Evolutionary conservation across 1,140 invertebrate genomes (phyloP).

Genomic region (Bombus cullumanus): DNA sequence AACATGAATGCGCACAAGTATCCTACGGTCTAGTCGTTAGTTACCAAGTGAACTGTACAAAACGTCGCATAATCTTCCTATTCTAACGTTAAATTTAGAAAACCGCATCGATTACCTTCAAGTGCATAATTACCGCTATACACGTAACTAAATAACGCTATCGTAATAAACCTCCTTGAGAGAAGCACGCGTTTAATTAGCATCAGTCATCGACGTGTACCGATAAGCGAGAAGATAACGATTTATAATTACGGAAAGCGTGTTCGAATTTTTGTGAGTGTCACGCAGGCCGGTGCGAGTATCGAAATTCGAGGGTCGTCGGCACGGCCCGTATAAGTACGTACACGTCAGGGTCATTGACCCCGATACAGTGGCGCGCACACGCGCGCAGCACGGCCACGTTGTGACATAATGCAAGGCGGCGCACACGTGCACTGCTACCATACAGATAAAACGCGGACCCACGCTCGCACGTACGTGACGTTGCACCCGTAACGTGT

Average conservation of each 20-base stretch:
- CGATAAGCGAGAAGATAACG: background rate
- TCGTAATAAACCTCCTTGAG: background rate
- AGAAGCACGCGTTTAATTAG: background rate
- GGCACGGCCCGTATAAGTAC: conserved; percentile 68
- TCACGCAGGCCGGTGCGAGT: conserved; percentile 9
- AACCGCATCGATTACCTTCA: background rate
- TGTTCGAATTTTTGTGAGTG: conserved; percentile 48
- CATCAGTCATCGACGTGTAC: background rate
- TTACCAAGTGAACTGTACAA: background rate
- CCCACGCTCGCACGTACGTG: conserved; percentile 7
- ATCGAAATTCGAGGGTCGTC: conserved; percentile 67
- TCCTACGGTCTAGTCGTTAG: too few relatives aligned
- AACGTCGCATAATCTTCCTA: background rate
- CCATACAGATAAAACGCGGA: background rate
- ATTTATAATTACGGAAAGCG: background rate
- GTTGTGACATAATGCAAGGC: conserved; percentile 56
- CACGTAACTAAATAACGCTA: background rate
- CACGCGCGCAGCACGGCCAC: conserved; percentile 10
- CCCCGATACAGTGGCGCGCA: conserved; percentile 55
- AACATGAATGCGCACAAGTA: too few relatives aligned
- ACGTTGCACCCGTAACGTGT: conserved; percentile 24
- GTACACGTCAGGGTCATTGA: conserved; percentile 78
- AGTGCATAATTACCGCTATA: background rate
- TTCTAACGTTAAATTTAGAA: background rate
- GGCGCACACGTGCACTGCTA: conserved; percentile 25